phyloP scores from a whole-genome alignment of 2,888 invertebrate genomes.

The Himalopsyche japonica region DNA sequence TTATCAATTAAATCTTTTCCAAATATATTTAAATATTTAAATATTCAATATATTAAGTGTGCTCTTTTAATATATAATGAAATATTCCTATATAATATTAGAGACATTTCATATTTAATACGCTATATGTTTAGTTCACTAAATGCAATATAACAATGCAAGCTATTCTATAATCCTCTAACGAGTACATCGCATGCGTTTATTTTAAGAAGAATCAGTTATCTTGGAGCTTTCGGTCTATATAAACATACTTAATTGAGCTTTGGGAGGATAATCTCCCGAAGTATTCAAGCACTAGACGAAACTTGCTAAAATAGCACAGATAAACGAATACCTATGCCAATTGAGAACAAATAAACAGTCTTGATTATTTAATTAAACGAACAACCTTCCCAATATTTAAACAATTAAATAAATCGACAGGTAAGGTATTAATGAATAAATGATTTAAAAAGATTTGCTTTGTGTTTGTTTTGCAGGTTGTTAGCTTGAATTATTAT shows the following conservation, averaged over 20 bases:
- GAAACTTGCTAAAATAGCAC: slow-evolving; percentile 22
- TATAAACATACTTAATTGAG: not conserved
- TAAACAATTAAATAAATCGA: not conserved
- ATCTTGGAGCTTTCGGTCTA: not conserved
- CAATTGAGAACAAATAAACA: slow-evolving; percentile 20
- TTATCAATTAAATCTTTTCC: no score
- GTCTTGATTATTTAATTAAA: not conserved
- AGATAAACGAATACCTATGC: slow-evolving; percentile 29
- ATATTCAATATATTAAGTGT: no score
- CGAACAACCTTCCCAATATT: not conserved
- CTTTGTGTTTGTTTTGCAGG: not conserved
- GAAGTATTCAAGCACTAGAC: not conserved
- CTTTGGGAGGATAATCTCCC: not conserved
- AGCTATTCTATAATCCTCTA: not conserved
- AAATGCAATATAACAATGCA: not conserved
- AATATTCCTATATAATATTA: no score
- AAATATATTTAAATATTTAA: no score
- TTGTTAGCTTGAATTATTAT: not conserved
- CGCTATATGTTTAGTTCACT: no score
- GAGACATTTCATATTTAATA: no score
- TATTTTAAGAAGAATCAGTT: not conserved
- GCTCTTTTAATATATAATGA: no score
- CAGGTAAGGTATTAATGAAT: not conserved
- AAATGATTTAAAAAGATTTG: not conserved
- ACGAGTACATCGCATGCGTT: not conserved